phyloP scores from a whole-genome alignment of 1,140 invertebrate species.

The Anoplolepis gracilipes region DNA sequence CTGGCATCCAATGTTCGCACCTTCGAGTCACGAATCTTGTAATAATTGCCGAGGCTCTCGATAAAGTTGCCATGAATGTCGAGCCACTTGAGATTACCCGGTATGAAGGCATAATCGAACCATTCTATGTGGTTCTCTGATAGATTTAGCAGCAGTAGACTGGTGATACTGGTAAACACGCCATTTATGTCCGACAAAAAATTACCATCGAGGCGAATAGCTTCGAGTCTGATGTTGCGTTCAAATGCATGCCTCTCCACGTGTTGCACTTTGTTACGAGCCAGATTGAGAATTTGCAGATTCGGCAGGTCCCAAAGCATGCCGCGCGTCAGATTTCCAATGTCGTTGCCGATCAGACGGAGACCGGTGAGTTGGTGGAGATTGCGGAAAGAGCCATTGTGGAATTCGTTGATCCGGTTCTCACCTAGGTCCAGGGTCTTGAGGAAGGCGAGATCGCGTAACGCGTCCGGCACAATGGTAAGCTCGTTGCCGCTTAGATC shows the following conservation, averaged over 20 bases:
- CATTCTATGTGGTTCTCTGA: constrained; percentile 96
- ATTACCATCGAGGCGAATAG: constrained; percentile 94
- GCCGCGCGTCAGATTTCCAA: constrained; percentile 93
- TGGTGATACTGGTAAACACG: constrained; percentile 92
- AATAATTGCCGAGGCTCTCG: constrained; percentile 94
- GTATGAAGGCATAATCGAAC: constrained; percentile 96
- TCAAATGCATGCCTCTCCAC: constrained; percentile 94
- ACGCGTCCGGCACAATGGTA: constrained; percentile 92
- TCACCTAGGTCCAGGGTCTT: constrained; percentile 95
- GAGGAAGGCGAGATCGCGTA: constrained; percentile 93
- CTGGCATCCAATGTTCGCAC: constrained; percentile 95
- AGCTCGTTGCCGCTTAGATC: constrained; percentile 95
- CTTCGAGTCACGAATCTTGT: constrained; percentile 89
- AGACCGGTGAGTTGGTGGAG: constrained; percentile 94
- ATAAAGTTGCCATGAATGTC: constrained; percentile 96
- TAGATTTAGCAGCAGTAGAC: constrained; percentile 94
- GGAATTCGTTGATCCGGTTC: constrained; percentile 93
- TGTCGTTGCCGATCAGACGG: constrained; percentile 94
- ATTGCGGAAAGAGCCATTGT: constrained; percentile 93
- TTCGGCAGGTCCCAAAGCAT: constrained; percentile 94
- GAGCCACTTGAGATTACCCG: constrained; percentile 94
- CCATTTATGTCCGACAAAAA: constrained; percentile 95
- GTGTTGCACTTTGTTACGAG: constrained; percentile 94
- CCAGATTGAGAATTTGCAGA: constrained; percentile 94
- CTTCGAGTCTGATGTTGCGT: constrained; percentile 92